A percentile compares a stretch with the other conserved stretches of the same genome.
Conservation (phyloP, 2,888 invertebrate species). For the Andrena flavipes region DNA sequence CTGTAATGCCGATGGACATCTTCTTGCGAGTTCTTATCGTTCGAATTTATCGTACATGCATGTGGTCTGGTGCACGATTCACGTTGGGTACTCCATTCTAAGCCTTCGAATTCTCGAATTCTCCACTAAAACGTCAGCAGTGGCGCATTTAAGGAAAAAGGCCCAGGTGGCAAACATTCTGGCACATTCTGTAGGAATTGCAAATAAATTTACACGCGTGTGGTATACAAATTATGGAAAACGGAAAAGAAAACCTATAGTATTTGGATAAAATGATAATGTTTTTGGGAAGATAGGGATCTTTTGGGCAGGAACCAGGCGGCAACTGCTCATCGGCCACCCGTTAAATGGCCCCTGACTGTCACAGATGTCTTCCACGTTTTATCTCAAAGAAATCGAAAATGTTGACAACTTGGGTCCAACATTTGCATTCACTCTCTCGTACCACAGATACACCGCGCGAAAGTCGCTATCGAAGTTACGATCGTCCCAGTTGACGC, state of each 20-base stretch:
- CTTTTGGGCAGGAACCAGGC: no score
- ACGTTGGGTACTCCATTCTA: not conserved
- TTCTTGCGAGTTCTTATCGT: not conserved
- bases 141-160: no score
- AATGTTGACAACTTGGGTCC: not conserved
- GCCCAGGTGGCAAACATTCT: no score
- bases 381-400: not conserved
- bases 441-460: conserved; percentile 29
- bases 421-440: conserved; percentile 28
- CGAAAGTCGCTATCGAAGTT: conserved; percentile 42
- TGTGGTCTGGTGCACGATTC: not conserved
- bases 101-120: not conserved
- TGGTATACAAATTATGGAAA: no score
- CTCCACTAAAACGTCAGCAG: not conserved
- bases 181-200: no score
- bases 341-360: no score
- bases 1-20: conserved; percentile 48
- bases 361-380: not conserved
- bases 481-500: conserved; percentile 39
- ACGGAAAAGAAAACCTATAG: no score
- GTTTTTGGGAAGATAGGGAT: no score
- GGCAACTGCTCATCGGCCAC: no score
- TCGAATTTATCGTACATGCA: not conserved
- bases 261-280: no score
- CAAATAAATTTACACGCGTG: no score